Evolutionary conservation across 1,140 invertebrate genomes (phyloP).

Genomic region (Ladona fulva): DNA sequence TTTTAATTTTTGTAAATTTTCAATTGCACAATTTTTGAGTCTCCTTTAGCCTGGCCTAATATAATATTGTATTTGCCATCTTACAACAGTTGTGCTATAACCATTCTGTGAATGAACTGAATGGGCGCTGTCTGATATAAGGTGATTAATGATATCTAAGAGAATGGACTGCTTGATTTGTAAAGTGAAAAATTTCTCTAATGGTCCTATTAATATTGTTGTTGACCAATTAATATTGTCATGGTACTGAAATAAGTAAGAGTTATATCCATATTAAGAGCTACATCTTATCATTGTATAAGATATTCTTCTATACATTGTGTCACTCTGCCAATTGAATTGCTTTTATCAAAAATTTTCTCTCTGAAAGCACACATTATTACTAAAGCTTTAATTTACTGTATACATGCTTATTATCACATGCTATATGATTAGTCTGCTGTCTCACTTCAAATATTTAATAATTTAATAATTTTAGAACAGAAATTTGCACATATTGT

Average conservation of each 20-base stretch:
- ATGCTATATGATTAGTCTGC: background rate
- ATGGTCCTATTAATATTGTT: background rate
- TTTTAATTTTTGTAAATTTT: background rate
- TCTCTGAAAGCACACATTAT: background rate
- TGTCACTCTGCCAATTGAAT: background rate
- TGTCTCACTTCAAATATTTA: no score
- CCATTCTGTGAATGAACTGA: background rate
- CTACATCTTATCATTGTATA: background rate
- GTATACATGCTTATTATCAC: background rate
- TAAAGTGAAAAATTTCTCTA: background rate
- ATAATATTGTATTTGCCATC: background rate
- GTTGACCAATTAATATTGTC: conserved; percentile 1
- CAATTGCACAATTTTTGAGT: background rate
- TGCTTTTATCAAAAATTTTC: conserved; percentile 1
- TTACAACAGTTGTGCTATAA: background rate
- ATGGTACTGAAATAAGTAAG: background rate
- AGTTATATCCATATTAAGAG: background rate
- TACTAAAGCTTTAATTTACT: conserved; percentile 4
- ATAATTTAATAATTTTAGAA: no score
- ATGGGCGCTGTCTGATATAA: background rate
- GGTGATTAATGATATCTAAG: background rate
- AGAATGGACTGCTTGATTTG: background rate
- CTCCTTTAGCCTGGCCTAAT: background rate
- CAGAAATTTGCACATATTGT: no score
- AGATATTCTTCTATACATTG: background rate